Evolutionary conservation across 2,888 invertebrate species (phyloP).

Genomic region (Rutpela maculata): DNA sequence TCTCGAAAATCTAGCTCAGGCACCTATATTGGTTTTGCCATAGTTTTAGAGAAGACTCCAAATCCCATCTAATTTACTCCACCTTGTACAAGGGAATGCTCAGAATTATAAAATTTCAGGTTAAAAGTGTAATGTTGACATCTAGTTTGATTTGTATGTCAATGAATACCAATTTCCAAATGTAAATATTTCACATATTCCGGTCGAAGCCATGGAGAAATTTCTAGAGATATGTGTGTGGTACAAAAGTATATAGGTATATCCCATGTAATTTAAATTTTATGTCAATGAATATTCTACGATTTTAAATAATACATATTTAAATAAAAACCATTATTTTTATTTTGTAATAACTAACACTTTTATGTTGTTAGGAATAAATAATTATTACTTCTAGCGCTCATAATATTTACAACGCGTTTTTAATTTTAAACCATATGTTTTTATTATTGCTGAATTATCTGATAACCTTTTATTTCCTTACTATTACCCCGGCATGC

Average conservation of each 20-base stretch:
- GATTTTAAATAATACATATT: neutral
- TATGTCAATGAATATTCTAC: neutral
- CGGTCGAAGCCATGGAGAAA: no score
- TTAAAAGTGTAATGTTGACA: no score
- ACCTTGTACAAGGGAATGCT: no score
- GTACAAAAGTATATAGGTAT: neutral
- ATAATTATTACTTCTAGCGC: neutral
- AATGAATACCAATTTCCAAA: no score
- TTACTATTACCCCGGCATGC: neutral
- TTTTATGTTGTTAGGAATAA: neutral
- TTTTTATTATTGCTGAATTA: neutral
- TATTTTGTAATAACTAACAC: neutral
- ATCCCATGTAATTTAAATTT: neutral
- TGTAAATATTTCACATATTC: no score
- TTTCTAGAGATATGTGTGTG: neutral
- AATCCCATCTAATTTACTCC: no score
- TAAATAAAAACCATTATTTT: neutral
- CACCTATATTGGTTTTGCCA: no score
- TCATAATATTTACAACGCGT: neutral
- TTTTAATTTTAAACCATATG: neutral
- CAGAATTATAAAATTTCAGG: no score
- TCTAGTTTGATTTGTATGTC: no score
- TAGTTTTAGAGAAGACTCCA: no score
- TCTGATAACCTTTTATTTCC: conserved; percentile 7
- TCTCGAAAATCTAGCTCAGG: no score